phyloP scores from a whole-genome alignment of 2,888 invertebrate genomes.

The Thyatira batis region DNA sequence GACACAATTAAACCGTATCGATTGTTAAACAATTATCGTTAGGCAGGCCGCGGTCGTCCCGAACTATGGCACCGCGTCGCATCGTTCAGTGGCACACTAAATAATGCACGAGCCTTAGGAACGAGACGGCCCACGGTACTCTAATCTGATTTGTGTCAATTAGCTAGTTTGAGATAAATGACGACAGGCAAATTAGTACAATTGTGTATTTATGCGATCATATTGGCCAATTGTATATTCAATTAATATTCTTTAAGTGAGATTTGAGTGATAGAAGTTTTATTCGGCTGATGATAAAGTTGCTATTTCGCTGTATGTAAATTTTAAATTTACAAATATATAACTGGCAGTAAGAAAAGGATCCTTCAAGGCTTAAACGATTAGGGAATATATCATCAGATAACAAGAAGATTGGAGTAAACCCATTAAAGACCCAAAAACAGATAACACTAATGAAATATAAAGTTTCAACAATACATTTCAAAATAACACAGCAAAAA shows the following conservation, averaged over 20 bases:
- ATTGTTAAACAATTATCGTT: constrained; percentile 30
- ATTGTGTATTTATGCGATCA: constrained; percentile 2
- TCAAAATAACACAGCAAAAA: not conserved
- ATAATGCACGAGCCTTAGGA: constrained; percentile 53
- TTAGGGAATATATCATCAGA: no score
- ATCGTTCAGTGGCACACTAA: constrained; percentile 32
- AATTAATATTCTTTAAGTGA: not conserved
- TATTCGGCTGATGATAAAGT: not conserved
- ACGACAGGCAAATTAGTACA: constrained; percentile 49
- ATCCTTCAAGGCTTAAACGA: not conserved
- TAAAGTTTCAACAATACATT: not conserved
- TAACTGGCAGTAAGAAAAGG: no score
- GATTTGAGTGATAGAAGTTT: not conserved
- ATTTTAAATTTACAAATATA: no score
- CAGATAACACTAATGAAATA: not conserved
- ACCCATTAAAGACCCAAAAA: no score
- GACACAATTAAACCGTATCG: not conserved
- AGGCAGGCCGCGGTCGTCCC: constrained; percentile 24
- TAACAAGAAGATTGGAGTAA: no score
- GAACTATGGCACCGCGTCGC: constrained; percentile 9
- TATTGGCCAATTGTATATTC: not conserved
- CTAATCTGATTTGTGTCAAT: constrained; percentile 56
- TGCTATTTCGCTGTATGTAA: no score
- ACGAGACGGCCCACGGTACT: constrained; percentile 26
- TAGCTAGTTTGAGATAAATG: constrained; percentile 41